Conservation (phyloP, 2,888 invertebrate species). For the Notodonta dromedarius region DNA sequence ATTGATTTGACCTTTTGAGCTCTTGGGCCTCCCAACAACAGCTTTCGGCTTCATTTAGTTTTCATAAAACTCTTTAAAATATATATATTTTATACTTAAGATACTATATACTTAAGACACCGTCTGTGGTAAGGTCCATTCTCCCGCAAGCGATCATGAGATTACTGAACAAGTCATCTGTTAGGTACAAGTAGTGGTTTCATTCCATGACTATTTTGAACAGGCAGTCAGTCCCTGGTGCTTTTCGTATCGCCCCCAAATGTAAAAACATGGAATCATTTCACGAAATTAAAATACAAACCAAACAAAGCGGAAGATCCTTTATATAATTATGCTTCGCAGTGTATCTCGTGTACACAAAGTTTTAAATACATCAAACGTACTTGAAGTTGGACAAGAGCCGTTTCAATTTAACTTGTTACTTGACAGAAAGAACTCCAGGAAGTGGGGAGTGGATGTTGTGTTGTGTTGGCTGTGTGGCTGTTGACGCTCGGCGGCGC, state of each 20-base stretch:
- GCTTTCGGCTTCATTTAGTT: no score
- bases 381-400: constrained; percentile 4
- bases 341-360: background rate
- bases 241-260: constrained; percentile 8
- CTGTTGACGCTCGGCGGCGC: background rate
- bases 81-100: no score
- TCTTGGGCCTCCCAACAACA: no score
- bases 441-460: background rate
- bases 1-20: no score
- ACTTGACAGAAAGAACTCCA: constrained; percentile 30
- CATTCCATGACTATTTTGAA: background rate
- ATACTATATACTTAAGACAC: no score
- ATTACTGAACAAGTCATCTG: no score
- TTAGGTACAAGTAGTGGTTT: background rate
- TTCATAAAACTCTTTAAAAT: no score
- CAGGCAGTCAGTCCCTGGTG: no score
- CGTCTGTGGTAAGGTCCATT: no score
- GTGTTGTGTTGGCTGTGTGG: no score
- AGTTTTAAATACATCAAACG: constrained; percentile 4
- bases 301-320: background rate
- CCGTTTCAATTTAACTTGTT: constrained; percentile 35
- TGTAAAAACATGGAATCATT: constrained; percentile 20
- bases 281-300: background rate
- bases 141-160: no score
- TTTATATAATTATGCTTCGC: background rate